Percentiles rank a stretch among this genome's conserved stretches.
These are phyloP conservation scores for Chaenogobius annularis DNA, from an alignment of 2,113 vertebrate genomes.

Conservation along the genomic window DNA sequence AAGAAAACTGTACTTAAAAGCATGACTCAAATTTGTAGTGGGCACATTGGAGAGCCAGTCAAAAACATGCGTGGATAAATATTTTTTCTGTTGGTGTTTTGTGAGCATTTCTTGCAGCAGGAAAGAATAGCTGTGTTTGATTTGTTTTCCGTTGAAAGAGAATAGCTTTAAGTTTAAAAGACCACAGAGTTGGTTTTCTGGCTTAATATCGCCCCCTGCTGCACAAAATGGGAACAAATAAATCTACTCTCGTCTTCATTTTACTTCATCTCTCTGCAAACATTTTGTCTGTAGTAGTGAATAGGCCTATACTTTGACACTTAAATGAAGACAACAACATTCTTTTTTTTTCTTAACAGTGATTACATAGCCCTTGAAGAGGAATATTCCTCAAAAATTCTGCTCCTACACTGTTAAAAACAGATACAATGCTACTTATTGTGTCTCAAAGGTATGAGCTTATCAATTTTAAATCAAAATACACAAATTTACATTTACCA, in stretches of 20 bases:
- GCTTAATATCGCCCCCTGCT: conserved; percentile 76
- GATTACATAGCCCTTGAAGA: conserved; percentile 37
- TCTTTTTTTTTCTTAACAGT: not conserved
- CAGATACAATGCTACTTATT: not conserved
- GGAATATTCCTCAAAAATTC: conserved; percentile 53
- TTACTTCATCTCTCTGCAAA: conserved; percentile 7
- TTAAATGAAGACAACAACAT: too few relatives aligned
- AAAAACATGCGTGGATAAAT: conserved; percentile 16
- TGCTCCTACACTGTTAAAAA: not conserved
- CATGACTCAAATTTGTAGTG: conserved; percentile 24
- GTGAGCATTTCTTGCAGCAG: conserved; percentile 17
- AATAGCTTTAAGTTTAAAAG: conserved; percentile 25
- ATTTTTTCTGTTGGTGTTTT: conserved; percentile 3
- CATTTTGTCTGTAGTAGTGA: conserved; percentile 22
- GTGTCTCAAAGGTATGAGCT: too few relatives aligned
- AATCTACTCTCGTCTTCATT: conserved; percentile 18
- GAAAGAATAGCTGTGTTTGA: conserved; percentile 34
- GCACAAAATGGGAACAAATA: conserved; percentile 10
- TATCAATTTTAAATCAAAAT: too few relatives aligned
- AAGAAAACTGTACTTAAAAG: conserved; percentile 43
- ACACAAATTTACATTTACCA: too few relatives aligned
- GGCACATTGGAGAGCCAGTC: conserved; percentile 13
- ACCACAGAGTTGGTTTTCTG: conserved; percentile 50
- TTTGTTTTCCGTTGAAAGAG: conserved; percentile 45
- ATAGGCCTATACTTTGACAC: not conserved